phyloP scores from a whole-genome alignment of 2,113 vertebrate species.

The Casuarius casuarius region DNA sequence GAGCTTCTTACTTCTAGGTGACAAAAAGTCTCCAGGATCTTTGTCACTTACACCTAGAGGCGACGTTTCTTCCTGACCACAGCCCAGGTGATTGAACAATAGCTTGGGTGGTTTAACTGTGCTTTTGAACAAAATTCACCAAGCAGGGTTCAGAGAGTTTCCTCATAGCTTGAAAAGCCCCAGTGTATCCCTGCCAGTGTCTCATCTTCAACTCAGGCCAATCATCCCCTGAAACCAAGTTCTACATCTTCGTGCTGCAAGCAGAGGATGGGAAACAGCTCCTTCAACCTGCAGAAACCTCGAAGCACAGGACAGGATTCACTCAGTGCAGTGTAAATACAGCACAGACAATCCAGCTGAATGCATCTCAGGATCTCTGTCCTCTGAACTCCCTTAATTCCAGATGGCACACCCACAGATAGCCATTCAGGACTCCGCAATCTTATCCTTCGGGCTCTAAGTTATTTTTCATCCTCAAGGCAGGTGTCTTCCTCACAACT shows the following conservation, averaged over 20 bases:
- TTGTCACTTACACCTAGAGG: not conserved
- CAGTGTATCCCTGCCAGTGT: not conserved
- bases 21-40: not conserved
- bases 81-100: not conserved
- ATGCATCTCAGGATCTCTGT: not conserved
- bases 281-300: not conserved
- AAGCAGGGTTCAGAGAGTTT: not conserved
- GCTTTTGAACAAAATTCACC: not conserved
- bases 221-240: not conserved
- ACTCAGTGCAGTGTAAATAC: not conserved
- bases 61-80: not conserved
- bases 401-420: not conserved
- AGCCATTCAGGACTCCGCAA: not conserved
- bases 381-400: not conserved
- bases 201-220: not conserved
- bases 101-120: not conserved
- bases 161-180: not conserved
- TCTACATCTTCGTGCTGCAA: not conserved
- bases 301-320: not conserved
- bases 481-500: not conserved
- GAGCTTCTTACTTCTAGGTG: not conserved
- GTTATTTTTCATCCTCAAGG: not conserved
- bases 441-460: not conserved
- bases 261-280: not conserved
- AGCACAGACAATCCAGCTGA: not conserved